These are phyloP conservation scores for Crossoptilon crossoptilon DNA, from an alignment of 2,797 vertebrate genomes.

Conservation along the genomic window DNA sequence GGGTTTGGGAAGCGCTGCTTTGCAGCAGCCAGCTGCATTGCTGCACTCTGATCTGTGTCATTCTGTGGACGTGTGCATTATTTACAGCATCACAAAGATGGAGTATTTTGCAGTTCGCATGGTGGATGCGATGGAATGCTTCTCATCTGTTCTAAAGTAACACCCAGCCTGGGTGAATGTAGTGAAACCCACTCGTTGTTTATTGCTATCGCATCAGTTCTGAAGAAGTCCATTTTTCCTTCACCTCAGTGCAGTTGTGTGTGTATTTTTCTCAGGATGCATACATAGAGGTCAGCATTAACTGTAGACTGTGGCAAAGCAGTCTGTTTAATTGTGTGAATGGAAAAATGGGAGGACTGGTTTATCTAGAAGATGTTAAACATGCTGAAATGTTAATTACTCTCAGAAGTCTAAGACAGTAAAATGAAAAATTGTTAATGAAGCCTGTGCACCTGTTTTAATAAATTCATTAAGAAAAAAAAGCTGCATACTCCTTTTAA, in stretches of 20 bases:
- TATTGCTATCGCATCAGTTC: background rate
- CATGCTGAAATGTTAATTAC: background rate
- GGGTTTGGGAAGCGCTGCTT: background rate
- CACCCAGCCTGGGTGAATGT: background rate
- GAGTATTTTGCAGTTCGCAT: background rate
- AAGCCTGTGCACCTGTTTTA: background rate
- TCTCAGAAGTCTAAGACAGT: background rate
- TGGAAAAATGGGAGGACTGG: background rate
- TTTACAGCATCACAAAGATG: rapidly evolving
- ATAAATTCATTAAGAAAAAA: background rate
- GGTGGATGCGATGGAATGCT: background rate
- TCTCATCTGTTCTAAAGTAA: background rate
- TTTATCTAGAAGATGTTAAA: background rate
- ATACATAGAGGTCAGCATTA: background rate
- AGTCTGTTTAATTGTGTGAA: background rate
- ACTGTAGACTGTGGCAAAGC: background rate
- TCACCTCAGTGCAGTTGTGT: background rate
- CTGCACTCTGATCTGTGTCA: background rate
- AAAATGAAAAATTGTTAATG: background rate
- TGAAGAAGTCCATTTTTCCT: background rate
- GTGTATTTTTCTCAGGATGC: background rate
- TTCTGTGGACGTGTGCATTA: too few species aligned
- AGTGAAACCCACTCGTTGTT: background rate
- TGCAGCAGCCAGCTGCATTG: background rate
- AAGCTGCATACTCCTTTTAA: background rate